Evolutionary conservation across 2,113 vertebrate species (phyloP).

Genomic region (Grantiella picta): DNA sequence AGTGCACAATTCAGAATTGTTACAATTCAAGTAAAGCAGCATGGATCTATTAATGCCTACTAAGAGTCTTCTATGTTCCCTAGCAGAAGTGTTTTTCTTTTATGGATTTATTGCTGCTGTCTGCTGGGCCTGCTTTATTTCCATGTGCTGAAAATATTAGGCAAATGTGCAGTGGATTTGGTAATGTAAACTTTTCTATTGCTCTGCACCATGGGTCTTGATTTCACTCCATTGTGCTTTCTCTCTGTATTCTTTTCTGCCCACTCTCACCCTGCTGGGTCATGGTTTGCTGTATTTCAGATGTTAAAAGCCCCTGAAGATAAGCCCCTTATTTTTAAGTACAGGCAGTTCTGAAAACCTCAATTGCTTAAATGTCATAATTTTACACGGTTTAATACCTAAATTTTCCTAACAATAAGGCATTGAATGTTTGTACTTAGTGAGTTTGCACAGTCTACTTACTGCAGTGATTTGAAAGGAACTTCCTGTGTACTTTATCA

Average conservation of each 20-base stretch:
- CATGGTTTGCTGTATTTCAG: constrained; percentile 27
- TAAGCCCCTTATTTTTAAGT: neutral
- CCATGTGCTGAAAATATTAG: neutral
- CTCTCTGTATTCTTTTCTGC: neutral
- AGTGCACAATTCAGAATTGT: neutral
- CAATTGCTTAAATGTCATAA: neutral
- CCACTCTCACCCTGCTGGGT: constrained; percentile 12
- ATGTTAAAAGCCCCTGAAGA: constrained; percentile 3
- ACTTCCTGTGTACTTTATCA: neutral
- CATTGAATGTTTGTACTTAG: neutral
- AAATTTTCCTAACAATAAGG: neutral
- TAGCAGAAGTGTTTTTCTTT: neutral
- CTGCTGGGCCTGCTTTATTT: neutral
- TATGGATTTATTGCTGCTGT: constrained; percentile 17
- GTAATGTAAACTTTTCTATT: constrained; percentile 37
- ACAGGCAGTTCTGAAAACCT: constrained; percentile 7
- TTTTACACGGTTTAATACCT: neutral
- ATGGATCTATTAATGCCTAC: neutral
- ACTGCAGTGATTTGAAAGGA: neutral
- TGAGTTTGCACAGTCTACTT: neutral
- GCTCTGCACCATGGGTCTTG: neutral
- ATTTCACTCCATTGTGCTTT: constrained; percentile 10
- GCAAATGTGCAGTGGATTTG: constrained; percentile 24
- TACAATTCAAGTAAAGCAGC: neutral
- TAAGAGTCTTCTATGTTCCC: neutral